Evolutionary conservation across 64 coral and sea anemone genomes (phyloP), one percentile per base, ranked within the genome.

Genomic region (Anthopleura sola): DNA sequence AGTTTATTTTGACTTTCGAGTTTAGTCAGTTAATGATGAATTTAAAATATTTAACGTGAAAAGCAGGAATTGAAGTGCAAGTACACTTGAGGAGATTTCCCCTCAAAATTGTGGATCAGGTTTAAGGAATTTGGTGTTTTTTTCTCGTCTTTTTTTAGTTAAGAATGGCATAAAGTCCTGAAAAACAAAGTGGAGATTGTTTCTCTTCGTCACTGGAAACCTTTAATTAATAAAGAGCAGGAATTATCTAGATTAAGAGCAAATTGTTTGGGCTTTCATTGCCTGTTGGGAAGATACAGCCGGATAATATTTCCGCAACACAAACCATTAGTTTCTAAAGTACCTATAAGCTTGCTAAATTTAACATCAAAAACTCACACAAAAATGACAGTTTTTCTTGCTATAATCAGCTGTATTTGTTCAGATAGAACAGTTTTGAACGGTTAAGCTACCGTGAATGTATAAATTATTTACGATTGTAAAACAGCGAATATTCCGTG

Each of bases 171-270:
- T 20, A 31, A 32, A 71, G 16, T 34, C n/a, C 28, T n/a, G 66
- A 34, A 6, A 71, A 71, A 32, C 66, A 34, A 71, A 71, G 28
- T 34, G 31, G 29, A 71, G 34, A 71, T 16, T 71, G 29, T 32
- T 71, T 28, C 29, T 71, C 34, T 29, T 34, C 66, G 33, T 69
- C 66, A 69, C 66, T 71, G 66, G 29, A 71, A 28, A 0, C 31
- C 66, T 17, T 71, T 71, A 71, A 71, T 71, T 71, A 71, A 71
- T 71, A 34, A 71, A 71, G 66, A 71, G 66, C n/a, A 2, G 28
- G 66, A 66, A 71, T 71, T 33, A 71, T 71, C 66, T 71, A 29
- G 28, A 66, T 28, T 6, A 5, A 11, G 60, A n/a, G 60, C 24
- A 66, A 66, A 66, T n/a, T 29, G 60, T 66, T 28, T 66, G 60